Base-by-base conservation (phyloP, 2,113 vertebrate genomes). In the Amphilophus citrinellus region DNA sequence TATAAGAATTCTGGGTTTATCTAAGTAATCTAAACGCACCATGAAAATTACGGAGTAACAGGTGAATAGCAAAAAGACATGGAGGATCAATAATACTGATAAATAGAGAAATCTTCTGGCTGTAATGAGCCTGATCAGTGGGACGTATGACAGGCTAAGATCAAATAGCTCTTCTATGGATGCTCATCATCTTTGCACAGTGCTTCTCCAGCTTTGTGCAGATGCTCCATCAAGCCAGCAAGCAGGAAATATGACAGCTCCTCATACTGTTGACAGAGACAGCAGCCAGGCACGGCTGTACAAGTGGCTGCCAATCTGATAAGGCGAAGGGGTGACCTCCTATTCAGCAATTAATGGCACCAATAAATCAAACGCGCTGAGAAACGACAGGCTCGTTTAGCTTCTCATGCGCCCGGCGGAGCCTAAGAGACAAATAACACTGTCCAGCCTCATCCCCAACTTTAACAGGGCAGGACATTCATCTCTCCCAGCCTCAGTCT, bases 281-380 rank as follows among this genome's bases (percentile, higher is more conserved):
- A 60, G 73, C 50, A 20, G 32, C 80, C 83, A 60, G 75, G 59
- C 60, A 3, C 24, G 65, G 65, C 47, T 61, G 61, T 30, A 82
- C 57, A 89, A 63, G 83, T 62, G 80, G 62, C 58, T 77, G 80
- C 35, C 83, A 87, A 32, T 88, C 89, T 57, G 53, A 87, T 63
- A 66, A 17, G 71, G 47, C 1, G 1, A 61, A 76, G 57, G 77
- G 57, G 57, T 87, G 84, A 87, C 83, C 87, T 76, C 71, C 68
- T 15, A 44, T 87, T 91, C 76, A 59, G 57, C 80, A 87, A 89
- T 87, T 85, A 92, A 93, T 88, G 57, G 82, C 47, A 32, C 42
- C 61, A 10, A 90, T 93, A 91, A 94, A 93, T 94, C 92, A 94
- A 42, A 66, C 59, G 14, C 62, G 14, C 18, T 9, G 82, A 76